Percentiles rank a stretch among this genome's conserved stretches.
Evolutionary conservation across 2,113 vertebrate species (phyloP).

Genomic region (Microtus ochrogaster): DNA sequence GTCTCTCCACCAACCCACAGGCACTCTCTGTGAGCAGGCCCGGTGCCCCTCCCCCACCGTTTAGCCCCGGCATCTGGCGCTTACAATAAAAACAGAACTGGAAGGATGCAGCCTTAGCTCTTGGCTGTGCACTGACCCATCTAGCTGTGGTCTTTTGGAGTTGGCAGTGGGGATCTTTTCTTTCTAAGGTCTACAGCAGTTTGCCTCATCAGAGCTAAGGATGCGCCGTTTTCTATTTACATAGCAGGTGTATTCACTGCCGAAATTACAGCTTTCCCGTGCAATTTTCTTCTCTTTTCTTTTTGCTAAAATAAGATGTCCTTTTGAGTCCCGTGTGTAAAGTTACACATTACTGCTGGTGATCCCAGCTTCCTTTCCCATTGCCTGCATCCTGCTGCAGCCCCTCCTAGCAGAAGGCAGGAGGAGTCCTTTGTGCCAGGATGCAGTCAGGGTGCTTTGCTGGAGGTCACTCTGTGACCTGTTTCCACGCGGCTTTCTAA

Average conservation of each 20-base stretch:
- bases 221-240: constrained; percentile 46
- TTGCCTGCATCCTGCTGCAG: not conserved
- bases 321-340: constrained; percentile 34
- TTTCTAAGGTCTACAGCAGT: not conserved
- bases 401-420: not conserved
- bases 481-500: not conserved
- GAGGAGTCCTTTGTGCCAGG: not conserved
- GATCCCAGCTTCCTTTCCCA: not conserved
- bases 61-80: not conserved
- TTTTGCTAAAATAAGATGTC: constrained; percentile 68
- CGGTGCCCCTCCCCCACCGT: not conserved
- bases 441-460: constrained; percentile 34
- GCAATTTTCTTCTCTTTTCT: constrained; percentile 68
- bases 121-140: too few species aligned
- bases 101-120: not conserved
- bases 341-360: constrained; percentile 16
- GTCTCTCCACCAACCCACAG: not conserved
- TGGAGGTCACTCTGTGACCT: not conserved
- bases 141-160: not conserved
- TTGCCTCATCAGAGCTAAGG: constrained; percentile 52
- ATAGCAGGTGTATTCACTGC: constrained; percentile 55
- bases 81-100: not conserved
- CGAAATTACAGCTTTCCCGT: constrained; percentile 61
- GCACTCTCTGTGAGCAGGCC: not conserved
- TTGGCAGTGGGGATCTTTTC: constrained; percentile 45